These are phyloP conservation scores for Acrocephalus arundinaceus DNA, from an alignment of 2,113 vertebrate genomes.

Conservation along the genomic window DNA sequence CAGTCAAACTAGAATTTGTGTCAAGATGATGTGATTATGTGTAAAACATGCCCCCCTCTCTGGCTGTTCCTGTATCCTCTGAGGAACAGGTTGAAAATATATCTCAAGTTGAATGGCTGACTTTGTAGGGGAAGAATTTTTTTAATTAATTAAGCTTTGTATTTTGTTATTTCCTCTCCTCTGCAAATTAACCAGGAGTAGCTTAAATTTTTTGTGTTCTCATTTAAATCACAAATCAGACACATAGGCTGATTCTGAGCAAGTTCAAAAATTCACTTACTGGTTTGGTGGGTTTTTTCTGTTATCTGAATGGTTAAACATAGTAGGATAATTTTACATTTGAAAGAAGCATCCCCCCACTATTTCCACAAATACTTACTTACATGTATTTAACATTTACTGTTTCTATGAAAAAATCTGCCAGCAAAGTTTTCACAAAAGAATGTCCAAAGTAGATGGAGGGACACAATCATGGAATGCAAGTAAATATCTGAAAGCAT, in stretches of 20 bases:
- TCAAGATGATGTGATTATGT: not conserved
- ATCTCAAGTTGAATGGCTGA: not conserved
- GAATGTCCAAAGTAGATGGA: not conserved
- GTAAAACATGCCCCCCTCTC: not conserved
- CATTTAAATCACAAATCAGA: constrained; percentile 12
- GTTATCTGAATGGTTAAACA: not conserved
- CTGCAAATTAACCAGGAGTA: not conserved
- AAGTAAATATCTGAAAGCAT: not conserved
- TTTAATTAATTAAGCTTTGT: constrained; percentile 14
- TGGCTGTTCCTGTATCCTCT: not conserved
- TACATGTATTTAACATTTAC: not conserved
- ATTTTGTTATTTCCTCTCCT: not conserved
- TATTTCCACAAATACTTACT: not conserved
- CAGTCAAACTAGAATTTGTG: not conserved
- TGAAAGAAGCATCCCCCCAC: not conserved
- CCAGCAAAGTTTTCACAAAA: not conserved
- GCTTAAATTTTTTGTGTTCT: not conserved
- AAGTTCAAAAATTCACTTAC: not conserved
- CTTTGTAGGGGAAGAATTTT: not conserved
- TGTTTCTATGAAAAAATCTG: not conserved
- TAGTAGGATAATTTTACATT: not conserved
- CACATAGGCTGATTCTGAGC: not conserved
- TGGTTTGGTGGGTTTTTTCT: not conserved
- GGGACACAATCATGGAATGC: not conserved
- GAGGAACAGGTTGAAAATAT: not conserved